Base-by-base conservation (phyloP, 1,140 invertebrate species). In the Drosophila truncata region DNA sequence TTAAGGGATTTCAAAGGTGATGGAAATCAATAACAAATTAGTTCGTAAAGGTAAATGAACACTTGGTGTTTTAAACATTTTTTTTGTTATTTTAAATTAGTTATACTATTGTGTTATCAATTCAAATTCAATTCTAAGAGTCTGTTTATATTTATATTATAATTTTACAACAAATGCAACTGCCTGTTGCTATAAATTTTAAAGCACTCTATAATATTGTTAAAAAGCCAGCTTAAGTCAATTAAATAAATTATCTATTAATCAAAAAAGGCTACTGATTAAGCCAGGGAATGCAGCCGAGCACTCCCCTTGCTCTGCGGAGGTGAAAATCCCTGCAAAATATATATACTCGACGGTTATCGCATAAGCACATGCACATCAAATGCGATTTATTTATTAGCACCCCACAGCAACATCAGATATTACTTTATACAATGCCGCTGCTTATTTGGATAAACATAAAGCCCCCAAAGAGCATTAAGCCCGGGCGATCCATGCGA, bases 301-400 rank as follows among this genome's bases (percentile, higher is more conserved):
- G 18, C 29, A 52, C 29, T 20, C 18, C 2, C 11, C 49, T 14
- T 14, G 11, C 7, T 20, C 29, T 33, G 7, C 16, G 3, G 11
- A 23, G 31, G 50, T 52, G 18, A 16, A 52, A 33, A 33, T 18
- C 11, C 7, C 47, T 3, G 27, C 31, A 23, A 33, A 33, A 20
- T 49, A 35, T n/a, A 8, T 18, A 20, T 4, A 52, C 7, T 54
- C 31, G 47, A 18, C 47, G n/a, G 75, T 70, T 74, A 82, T 82
- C 65, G 42, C 55, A 50, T 59, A 35, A 49, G 74, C 44, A 57
- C 62, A 58, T 75, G 62, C 64, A 63, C 63, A 70, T 73, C 63
- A 82, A 82, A 79, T 86, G 84, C 70, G 82, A 87, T 87, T 87
- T 87, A 87, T 86, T 87, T 86, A 86, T 87, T 85, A 87, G 83